Evolutionary conservation across 2,888 invertebrate species (phyloP).

Genomic region (Melanophora roralis): DNA sequence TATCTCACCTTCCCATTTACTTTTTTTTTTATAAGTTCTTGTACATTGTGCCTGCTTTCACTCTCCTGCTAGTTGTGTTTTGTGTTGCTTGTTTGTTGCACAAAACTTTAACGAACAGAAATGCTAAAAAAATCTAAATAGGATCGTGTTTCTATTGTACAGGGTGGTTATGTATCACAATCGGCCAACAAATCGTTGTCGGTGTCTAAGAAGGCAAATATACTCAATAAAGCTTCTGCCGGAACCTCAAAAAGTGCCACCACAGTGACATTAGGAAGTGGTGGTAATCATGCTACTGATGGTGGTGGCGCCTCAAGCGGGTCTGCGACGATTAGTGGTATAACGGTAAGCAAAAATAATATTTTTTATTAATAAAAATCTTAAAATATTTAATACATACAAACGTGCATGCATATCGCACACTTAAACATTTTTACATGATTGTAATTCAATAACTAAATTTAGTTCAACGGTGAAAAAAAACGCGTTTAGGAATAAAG

Average conservation of each 20-base stretch:
- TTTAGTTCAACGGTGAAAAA: no score
- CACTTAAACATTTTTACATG: no score
- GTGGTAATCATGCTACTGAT: slow-evolving; percentile 70
- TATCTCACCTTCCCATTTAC: not conserved
- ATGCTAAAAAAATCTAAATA: slow-evolving; percentile 77
- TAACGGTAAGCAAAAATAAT: slow-evolving; percentile 75
- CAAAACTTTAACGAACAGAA: slow-evolving; percentile 69
- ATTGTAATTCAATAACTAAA: no score
- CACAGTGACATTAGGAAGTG: slow-evolving; percentile 60
- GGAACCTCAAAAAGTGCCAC: slow-evolving; percentile 75
- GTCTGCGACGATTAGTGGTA: slow-evolving; percentile 67
- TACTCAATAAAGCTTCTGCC: slow-evolving; percentile 83
- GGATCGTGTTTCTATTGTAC: slow-evolving; percentile 84
- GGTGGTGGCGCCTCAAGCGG: slow-evolving; percentile 68
- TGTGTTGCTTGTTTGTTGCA: slow-evolving; percentile 62
- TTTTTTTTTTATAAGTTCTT: not conserved
- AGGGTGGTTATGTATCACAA: slow-evolving; percentile 82
- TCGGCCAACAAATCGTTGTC: slow-evolving; percentile 80
- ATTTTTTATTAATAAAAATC: not conserved
- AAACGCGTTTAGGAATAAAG: no score
- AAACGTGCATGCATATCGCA: no score
- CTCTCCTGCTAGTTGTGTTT: slow-evolving; percentile 66
- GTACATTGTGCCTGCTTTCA: slow-evolving; percentile 17
- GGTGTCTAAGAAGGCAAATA: slow-evolving; percentile 87
- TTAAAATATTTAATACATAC: not conserved